phyloP scores from a whole-genome alignment of 37 sponge, comb jelly and placozoan species.

The Agelas oroides region DNA sequence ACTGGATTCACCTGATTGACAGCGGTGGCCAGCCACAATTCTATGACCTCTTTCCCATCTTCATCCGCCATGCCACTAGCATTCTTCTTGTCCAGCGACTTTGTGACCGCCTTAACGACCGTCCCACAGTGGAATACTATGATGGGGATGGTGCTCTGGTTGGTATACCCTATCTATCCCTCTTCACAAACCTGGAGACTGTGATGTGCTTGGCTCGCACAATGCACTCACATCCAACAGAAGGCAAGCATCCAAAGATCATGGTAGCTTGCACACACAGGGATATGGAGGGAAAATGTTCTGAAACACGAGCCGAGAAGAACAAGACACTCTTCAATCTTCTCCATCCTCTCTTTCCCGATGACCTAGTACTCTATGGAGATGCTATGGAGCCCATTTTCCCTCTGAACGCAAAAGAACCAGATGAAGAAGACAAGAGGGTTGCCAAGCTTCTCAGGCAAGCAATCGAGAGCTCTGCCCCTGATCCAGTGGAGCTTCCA shows the following conservation, averaged over 20 bases:
- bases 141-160: too few species aligned
- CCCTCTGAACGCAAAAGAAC: background rate
- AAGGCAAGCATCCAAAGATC: background rate
- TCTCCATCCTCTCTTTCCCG: background rate
- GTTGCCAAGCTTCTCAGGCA: background rate
- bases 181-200: background rate
- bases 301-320: background rate
- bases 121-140: background rate
- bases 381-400: background rate
- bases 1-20: constrained; percentile 16
- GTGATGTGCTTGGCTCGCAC: background rate
- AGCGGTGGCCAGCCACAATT: constrained; percentile 25
- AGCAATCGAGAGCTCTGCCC: background rate
- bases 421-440: background rate
- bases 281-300: background rate
- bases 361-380: background rate
- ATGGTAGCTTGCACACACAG: background rate
- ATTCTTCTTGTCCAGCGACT: constrained; percentile 2
- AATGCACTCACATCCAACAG: background rate
- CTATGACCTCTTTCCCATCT: constrained; percentile 12
- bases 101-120: background rate
- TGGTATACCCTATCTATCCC: too few species aligned
- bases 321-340: background rate
- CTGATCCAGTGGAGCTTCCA: background rate
- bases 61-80: background rate